These are phyloP conservation scores for Hirtodrosophila alboralis DNA, from an alignment of 2,888 invertebrate species.

Conservation along the genomic window DNA sequence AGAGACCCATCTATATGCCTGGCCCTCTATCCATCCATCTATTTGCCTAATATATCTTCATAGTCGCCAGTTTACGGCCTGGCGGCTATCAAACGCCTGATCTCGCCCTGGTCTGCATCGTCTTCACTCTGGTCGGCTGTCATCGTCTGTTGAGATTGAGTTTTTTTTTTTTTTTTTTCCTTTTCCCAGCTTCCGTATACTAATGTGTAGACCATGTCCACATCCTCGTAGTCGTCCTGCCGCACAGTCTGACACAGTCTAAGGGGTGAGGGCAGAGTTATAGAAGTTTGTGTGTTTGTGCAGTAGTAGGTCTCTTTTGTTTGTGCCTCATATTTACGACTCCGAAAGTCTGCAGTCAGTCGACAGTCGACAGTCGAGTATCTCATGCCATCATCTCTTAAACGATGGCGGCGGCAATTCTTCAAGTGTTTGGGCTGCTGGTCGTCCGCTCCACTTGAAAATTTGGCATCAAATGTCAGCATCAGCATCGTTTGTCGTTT, in stretches of 20 bases:
- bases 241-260: slow-evolving; percentile 26
- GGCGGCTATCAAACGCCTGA: slow-evolving; percentile 52
- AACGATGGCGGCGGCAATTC: slow-evolving; percentile 77
- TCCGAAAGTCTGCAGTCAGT: slow-evolving; percentile 41
- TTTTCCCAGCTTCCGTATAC: slow-evolving; percentile 77
- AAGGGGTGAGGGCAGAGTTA: not conserved
- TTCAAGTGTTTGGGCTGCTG: slow-evolving; percentile 76
- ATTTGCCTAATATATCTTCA: slow-evolving; percentile 81
- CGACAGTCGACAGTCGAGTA: slow-evolving; percentile 64
- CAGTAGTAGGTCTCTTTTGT: slow-evolving; percentile 61
- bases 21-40: slow-evolving; percentile 70
- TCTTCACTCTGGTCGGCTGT: slow-evolving; percentile 45
- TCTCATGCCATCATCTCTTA: slow-evolving; percentile 78
- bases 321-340: slow-evolving; percentile 79
- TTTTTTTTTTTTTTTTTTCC: slow-evolving; percentile 31
- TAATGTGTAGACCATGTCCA: slow-evolving; percentile 63
- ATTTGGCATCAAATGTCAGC: slow-evolving; percentile 81
- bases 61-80: slow-evolving; percentile 75
- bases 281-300: slow-evolving; percentile 20
- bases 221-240: slow-evolving; percentile 31
- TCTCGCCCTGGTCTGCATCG: slow-evolving; percentile 38
- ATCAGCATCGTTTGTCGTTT: slow-evolving; percentile 70
- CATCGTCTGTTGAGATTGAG: slow-evolving; percentile 73
- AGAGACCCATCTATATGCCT: slow-evolving; percentile 28
- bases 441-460: slow-evolving; percentile 71